Conservation (phyloP, 2,113 vertebrate species). For the Hippotragus niger region DNA sequence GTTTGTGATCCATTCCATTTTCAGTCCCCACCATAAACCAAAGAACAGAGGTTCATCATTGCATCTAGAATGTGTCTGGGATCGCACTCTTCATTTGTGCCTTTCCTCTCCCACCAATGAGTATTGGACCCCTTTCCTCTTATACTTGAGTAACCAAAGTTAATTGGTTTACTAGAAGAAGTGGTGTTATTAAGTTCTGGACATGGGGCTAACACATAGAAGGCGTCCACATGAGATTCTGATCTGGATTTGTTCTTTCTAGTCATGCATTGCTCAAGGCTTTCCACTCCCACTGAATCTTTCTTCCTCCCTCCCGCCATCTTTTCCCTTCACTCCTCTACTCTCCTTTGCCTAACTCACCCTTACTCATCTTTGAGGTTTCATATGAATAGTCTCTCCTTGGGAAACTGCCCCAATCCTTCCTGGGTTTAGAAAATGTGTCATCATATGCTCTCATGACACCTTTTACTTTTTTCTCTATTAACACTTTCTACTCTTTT, state of each 20-base stretch:
- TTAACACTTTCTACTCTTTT: background rate
- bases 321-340: background rate
- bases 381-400: background rate
- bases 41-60: background rate
- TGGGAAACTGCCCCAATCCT: background rate
- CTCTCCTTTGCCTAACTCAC: background rate
- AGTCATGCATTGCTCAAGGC: background rate
- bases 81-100: background rate
- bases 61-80: background rate
- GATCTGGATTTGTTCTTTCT: background rate
- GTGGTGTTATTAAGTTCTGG: background rate
- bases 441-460: background rate
- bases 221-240: fast-evolving
- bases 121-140: background rate
- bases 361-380: background rate
- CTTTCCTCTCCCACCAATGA: background rate
- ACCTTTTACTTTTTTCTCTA: background rate
- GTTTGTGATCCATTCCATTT: background rate
- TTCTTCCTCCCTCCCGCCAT: background rate
- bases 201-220: background rate
- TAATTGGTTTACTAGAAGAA: background rate
- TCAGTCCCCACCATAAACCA: background rate
- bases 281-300: background rate
- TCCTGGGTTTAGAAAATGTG: background rate
- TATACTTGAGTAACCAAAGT: background rate